Evolutionary conservation across 2,113 vertebrate genomes (phyloP).

Genomic region (Mormyrus lacerda): DNA sequence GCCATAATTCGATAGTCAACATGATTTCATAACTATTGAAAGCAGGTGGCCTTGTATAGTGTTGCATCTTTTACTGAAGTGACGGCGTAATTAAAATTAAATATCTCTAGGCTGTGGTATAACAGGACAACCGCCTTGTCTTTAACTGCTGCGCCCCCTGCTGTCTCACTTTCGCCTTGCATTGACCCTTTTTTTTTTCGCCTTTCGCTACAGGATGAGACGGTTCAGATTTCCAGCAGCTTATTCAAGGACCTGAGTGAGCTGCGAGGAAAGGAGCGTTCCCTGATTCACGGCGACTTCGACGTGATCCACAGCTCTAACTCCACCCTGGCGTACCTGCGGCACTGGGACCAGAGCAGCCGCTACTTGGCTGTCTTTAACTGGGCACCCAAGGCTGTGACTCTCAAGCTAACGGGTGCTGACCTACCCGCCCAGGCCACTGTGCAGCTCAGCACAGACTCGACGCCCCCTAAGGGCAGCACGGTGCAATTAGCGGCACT

Average conservation of each 20-base stretch:
- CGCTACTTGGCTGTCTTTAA: conserved; percentile 70
- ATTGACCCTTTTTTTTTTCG: neutral
- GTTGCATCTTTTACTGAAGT: neutral
- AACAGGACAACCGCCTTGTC: neutral
- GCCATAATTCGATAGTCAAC: neutral
- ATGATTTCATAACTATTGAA: neutral
- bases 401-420: neutral
- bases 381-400: conserved; percentile 29
- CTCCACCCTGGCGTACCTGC: conserved; percentile 54
- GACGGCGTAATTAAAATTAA: neutral
- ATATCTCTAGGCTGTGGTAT: neutral
- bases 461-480: neutral
- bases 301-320: conserved; percentile 8
- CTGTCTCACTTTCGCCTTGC: neutral
- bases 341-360: conserved; percentile 74
- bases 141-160: neutral
- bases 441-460: conserved; percentile 56
- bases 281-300: conserved; percentile 69
- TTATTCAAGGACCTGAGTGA: conserved; percentile 52
- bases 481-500: conserved; percentile 41
- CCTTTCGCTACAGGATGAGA: conserved; percentile 42
- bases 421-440: conserved; percentile 39
- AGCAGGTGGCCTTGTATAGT: neutral
- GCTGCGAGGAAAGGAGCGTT: conserved; percentile 63
- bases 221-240: conserved; percentile 27